Conservation (phyloP, 2,113 vertebrate species). For the Macquaria australasica region DNA sequence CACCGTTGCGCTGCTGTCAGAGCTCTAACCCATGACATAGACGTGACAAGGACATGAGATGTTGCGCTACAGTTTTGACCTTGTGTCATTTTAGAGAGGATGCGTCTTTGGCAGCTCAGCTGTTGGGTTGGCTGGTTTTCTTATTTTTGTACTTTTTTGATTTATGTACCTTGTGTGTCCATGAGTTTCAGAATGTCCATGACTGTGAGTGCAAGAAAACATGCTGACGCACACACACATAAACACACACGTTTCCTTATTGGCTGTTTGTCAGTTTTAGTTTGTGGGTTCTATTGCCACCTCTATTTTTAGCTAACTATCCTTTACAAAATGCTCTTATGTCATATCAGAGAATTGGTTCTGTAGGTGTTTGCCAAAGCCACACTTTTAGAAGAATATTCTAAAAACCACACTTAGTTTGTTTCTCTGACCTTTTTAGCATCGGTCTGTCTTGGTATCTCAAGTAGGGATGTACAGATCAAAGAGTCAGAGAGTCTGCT, state of each 20-base stretch:
- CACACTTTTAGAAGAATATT: not conserved
- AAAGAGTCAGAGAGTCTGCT: no score
- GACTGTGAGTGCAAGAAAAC: slow-evolving; percentile 34
- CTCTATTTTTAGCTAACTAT: slow-evolving; percentile 5
- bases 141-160: slow-evolving; percentile 45
- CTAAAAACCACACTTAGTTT: not conserved
- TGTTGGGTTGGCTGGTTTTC: slow-evolving; percentile 37
- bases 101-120: slow-evolving; percentile 24
- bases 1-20: slow-evolving; percentile 46
- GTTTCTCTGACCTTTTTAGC: not conserved
- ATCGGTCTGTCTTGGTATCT: not conserved
- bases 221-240: slow-evolving; percentile 7
- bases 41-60: slow-evolving; percentile 67
- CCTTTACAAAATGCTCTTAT: not conserved
- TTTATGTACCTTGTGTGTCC: slow-evolving; percentile 37
- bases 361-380: not conserved
- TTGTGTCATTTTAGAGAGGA: slow-evolving; percentile 38
- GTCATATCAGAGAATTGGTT: slow-evolving; percentile 1
- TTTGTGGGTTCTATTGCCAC: not conserved
- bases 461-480: not conserved
- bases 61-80: slow-evolving; percentile 47
- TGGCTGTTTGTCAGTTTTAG: slow-evolving; percentile 19
- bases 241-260: not conserved
- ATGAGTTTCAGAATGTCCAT: slow-evolving; percentile 25
- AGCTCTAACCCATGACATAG: slow-evolving; percentile 45